Evolutionary conservation across 1,140 invertebrate species (phyloP).

Genomic region (Apis laboriosa): DNA sequence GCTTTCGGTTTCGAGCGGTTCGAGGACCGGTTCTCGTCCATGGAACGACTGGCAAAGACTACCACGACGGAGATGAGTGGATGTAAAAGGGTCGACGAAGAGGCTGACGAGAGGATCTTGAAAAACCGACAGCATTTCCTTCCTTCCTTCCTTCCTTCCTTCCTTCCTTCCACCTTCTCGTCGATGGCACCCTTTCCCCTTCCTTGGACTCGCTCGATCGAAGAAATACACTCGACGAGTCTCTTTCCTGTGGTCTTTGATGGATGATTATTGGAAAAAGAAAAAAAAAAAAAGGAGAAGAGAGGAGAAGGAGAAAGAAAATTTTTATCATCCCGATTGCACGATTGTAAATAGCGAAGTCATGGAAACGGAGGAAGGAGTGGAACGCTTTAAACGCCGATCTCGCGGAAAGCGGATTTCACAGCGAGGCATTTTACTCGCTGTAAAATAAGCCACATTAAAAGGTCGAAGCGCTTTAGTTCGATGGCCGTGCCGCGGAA

Average conservation of each 20-base stretch:
- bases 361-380: neutral
- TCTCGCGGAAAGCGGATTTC: neutral
- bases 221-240: constrained; percentile 4
- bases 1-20: neutral
- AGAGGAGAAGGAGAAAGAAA: neutral
- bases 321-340: neutral
- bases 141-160: no score
- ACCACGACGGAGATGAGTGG: constrained; percentile 25
- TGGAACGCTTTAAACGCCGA: neutral
- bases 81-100: constrained; percentile 31
- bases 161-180: neutral
- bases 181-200: neutral
- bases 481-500: neutral
- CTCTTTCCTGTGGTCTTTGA: neutral
- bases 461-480: constrained; percentile 10
- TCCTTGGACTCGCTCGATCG: neutral
- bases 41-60: constrained; percentile 41
- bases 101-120: constrained; percentile 34
- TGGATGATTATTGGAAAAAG: neutral
- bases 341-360: neutral
- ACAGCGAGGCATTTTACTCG: neutral
- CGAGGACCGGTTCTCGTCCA: neutral
- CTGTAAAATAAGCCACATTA: constrained; percentile 17
- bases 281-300: neutral
- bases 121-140: constrained; percentile 28